phyloP scores from a whole-genome alignment of 53 echinoderm and acorn worm genomes.

The Mesocentrotus franciscanus region DNA sequence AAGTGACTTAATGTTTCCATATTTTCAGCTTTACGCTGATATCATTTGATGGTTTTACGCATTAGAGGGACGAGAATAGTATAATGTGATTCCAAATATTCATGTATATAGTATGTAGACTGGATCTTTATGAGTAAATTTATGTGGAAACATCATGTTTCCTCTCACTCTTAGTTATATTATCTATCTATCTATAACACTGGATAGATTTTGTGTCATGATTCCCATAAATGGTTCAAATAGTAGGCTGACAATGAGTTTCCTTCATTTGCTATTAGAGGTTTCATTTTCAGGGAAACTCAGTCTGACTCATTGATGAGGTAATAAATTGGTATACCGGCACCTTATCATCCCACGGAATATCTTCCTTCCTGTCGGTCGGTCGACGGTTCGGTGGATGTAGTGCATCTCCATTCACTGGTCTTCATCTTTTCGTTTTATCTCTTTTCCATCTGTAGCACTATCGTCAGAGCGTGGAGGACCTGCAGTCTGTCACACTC shows the following conservation, averaged over 20 bases:
- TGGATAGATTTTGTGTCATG: too few species aligned
- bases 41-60: too few species aligned
- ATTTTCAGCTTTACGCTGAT: too few species aligned
- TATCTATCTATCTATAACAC: too few species aligned
- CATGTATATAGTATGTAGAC: too few species aligned
- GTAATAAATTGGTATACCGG: background rate
- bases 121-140: too few species aligned
- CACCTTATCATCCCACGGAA: background rate
- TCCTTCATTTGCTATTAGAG: background rate
- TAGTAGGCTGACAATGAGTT: background rate
- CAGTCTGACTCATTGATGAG: background rate
- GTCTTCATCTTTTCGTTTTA: background rate
- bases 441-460: constrained; percentile 71
- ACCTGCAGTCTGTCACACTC: constrained; percentile 87
- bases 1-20: too few species aligned
- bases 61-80: too few species aligned
- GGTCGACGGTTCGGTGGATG: background rate
- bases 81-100: too few species aligned
- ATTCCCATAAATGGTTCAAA: background rate
- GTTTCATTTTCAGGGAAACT: background rate
- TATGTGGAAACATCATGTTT: too few species aligned
- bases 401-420: background rate
- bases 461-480: constrained; percentile 76
- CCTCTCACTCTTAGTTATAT: too few species aligned
- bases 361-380: background rate